Conservation (phyloP, 2,888 invertebrate genomes). For the Xylophagus ater region DNA sequence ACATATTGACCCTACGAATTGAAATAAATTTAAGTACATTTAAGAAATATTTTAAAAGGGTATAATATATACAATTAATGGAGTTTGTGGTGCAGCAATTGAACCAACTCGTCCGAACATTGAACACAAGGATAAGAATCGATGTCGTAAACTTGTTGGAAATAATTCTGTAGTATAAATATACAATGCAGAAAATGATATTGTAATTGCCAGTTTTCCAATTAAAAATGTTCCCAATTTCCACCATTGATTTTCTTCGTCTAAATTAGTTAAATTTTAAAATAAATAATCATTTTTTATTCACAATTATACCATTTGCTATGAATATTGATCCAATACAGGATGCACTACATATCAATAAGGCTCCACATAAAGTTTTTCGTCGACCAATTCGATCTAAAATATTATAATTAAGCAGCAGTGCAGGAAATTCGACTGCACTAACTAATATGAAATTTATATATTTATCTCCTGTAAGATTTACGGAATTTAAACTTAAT, state of each 20-base stretch:
- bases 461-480: conserved; percentile 61
- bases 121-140: conserved; percentile 54
- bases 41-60: background rate
- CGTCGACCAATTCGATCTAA: conserved; percentile 55
- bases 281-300: background rate
- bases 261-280: no score
- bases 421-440: conserved; percentile 60
- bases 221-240: conserved; percentile 41
- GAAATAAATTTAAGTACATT: background rate
- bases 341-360: conserved; percentile 46
- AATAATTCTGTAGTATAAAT: conserved; percentile 61
- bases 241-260: conserved; percentile 9
- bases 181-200: conserved; percentile 55
- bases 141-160: conserved; percentile 54
- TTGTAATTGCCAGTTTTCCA: conserved; percentile 54
- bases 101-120: conserved; percentile 59
- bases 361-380: conserved; percentile 51
- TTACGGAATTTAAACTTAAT: conserved; percentile 63
- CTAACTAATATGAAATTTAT: conserved; percentile 53
- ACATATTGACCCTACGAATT: conserved; percentile 1
- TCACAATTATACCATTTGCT: background rate
- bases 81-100: conserved; percentile 58
- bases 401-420: conserved; percentile 49
- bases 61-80: conserved; percentile 39
- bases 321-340: conserved; percentile 23